These are phyloP conservation scores for Heptranchias perlo DNA, from an alignment of 2,113 vertebrate genomes.

Conservation along the genomic window DNA sequence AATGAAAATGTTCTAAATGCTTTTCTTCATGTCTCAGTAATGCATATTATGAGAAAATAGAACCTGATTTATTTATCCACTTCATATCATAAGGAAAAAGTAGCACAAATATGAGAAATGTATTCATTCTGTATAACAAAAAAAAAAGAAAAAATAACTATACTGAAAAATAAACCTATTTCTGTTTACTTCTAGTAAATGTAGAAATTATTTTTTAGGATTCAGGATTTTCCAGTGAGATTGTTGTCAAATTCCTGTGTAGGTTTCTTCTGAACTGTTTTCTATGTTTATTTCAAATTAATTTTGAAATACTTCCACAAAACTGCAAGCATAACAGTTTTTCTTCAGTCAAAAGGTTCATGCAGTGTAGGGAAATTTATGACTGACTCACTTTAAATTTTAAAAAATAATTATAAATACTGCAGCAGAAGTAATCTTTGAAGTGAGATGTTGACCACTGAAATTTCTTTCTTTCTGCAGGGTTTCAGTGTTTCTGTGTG, in stretches of 20 bases:
- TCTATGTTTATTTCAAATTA: neutral
- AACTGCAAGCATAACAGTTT: neutral
- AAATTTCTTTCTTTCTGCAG: slow-evolving; percentile 51
- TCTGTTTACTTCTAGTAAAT: neutral
- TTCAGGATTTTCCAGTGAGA: neutral
- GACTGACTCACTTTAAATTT: neutral
- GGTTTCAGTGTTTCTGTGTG: slow-evolving; percentile 52
- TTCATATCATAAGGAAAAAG: neutral
- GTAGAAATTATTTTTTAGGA: neutral
- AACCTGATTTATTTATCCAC: neutral
- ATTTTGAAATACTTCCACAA: neutral
- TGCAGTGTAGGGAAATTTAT: neutral
- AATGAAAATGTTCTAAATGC: neutral
- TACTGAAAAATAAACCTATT: neutral
- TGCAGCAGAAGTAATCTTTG: neutral
- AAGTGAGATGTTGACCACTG: slow-evolving; percentile 26
- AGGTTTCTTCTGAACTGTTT: neutral
- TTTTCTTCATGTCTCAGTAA: neutral
- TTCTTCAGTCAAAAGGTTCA: neutral
- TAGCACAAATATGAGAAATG: neutral
- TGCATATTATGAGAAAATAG: slow-evolving; percentile 5
- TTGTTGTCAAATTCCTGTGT: neutral
- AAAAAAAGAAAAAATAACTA: neutral
- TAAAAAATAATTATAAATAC: neutral
- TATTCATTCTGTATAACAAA: neutral